Evolutionary conservation across 2,797 vertebrate species (phyloP).

Genomic region (Sebastes alutus): DNA sequence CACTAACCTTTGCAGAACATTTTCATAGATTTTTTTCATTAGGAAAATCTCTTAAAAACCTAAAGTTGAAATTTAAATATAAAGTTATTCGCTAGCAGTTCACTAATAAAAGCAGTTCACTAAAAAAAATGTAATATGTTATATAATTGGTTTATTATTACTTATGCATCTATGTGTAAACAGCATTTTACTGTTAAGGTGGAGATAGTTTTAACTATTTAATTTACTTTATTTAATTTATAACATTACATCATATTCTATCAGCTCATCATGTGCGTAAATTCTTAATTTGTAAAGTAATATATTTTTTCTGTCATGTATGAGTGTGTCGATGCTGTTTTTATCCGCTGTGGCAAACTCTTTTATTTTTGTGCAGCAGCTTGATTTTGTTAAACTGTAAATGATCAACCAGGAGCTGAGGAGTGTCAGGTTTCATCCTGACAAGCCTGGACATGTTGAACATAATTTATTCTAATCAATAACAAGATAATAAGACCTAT

Average conservation of each 20-base stretch:
- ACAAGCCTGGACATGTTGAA: constrained; percentile 38
- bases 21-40: too few species aligned
- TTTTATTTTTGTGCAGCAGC: neutral
- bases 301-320: neutral
- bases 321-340: neutral
- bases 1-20: too few species aligned
- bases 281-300: neutral
- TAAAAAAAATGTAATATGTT: neutral
- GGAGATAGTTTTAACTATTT: neutral
- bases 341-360: neutral
- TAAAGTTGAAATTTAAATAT: too few species aligned
- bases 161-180: neutral
- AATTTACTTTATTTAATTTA: neutral
- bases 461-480: neutral
- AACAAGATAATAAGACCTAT: neutral
- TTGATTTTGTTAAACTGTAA: neutral
- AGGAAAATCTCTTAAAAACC: too few species aligned
- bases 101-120: too few species aligned
- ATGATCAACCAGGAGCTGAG: neutral
- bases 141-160: neutral
- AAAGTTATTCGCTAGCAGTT: too few species aligned
- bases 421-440: constrained; percentile 37
- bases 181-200: neutral
- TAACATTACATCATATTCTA: neutral
- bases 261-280: neutral